A percentile compares a stretch with the other conserved stretches of the same genome.
Evolutionary conservation across 1,140 invertebrate genomes (phyloP).

Genomic region (Phenacoccus solenopsis): DNA sequence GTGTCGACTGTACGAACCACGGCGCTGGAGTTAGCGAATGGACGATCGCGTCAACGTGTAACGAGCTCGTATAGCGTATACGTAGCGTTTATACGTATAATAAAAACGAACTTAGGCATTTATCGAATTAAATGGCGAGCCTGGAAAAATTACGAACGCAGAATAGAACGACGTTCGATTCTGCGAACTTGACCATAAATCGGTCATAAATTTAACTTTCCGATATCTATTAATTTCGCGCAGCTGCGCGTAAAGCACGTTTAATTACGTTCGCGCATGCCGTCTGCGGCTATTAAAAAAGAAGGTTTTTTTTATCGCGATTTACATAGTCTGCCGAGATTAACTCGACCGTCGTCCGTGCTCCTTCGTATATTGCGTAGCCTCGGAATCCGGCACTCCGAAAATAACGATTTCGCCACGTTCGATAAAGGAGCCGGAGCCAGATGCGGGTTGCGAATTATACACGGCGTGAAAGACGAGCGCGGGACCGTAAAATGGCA

Average conservation of each 20-base stretch:
- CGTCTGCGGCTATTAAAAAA: conserved; percentile 12
- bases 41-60: too few species aligned
- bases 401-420: not conserved
- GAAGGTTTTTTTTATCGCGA: not conserved
- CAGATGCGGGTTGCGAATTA: too few species aligned
- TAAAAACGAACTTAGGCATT: not conserved
- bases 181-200: conserved; percentile 5
- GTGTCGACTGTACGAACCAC: too few species aligned
- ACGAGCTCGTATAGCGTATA: too few species aligned
- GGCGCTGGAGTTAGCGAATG: too few species aligned
- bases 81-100: too few species aligned
- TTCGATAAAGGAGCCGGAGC: not conserved
- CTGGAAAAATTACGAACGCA: not conserved
- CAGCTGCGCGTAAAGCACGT: conserved; percentile 15
- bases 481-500: too few species aligned
- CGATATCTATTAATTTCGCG: conserved; percentile 12
- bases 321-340: conserved; percentile 10
- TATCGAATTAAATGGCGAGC: not conserved
- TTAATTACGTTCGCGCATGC: conserved; percentile 16
- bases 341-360: not conserved
- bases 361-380: not conserved
- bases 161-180: not conserved
- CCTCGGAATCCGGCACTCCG: not conserved
- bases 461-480: too few species aligned
- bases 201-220: conserved; percentile 11